phyloP scores from a whole-genome alignment of 2,888 invertebrate species.

The Vesta saturnalis region DNA sequence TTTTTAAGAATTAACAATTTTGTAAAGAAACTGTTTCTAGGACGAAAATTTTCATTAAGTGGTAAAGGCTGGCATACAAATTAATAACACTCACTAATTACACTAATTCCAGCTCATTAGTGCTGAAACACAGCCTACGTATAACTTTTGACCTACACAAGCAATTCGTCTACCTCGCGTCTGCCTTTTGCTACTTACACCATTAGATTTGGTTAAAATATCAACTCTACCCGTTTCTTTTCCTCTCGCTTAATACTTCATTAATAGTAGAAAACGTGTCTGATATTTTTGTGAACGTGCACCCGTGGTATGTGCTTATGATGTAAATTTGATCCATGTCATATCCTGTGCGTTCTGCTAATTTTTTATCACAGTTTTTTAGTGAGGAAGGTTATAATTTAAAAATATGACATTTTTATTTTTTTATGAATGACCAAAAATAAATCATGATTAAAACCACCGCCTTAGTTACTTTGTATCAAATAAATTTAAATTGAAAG shows the following conservation, averaged over 20 bases:
- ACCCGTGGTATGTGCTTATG: constrained; percentile 20
- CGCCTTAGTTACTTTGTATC: background rate
- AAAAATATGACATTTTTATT: constrained; percentile 19
- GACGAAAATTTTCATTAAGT: constrained; percentile 19
- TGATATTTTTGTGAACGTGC: background rate
- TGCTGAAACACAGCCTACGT: constrained; percentile 41
- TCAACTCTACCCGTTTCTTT: constrained; percentile 17
- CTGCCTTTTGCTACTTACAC: constrained; percentile 23
- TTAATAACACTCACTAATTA: constrained; percentile 40
- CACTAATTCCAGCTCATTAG: constrained; percentile 45
- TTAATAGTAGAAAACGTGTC: background rate
- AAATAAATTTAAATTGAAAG: background rate
- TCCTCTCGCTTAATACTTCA: background rate
- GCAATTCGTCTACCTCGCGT: constrained; percentile 43
- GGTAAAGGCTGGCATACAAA: constrained; percentile 35
- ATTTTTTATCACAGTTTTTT: constrained; percentile 28
- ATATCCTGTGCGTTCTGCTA: constrained; percentile 33
- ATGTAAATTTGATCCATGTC: constrained; percentile 33
- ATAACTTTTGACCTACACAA: constrained; percentile 44
- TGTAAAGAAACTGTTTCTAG: background rate
- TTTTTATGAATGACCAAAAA: constrained; percentile 14
- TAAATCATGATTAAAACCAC: constrained; percentile 3
- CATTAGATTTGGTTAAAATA: constrained; percentile 19
- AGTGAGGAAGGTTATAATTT: constrained; percentile 26
- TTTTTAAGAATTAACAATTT: background rate